phyloP scores from a whole-genome alignment of 2,888 invertebrate species.

The Napeogenes inachia region DNA sequence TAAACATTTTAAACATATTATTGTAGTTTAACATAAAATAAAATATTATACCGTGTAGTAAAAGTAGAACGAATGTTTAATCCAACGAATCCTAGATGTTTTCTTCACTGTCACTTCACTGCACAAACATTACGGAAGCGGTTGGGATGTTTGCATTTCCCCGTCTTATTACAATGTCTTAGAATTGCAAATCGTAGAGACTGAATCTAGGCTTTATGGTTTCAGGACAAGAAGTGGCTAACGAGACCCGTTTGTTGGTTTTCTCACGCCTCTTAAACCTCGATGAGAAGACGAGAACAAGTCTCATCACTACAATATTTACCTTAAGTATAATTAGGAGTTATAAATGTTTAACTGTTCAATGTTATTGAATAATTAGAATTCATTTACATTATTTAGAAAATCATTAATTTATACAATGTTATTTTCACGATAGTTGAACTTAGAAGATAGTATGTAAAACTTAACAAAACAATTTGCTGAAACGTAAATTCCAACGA shows the following conservation, averaged over 20 bases:
- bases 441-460: not conserved
- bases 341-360: not conserved
- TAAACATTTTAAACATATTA: no score
- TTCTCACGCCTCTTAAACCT: constrained; percentile 62
- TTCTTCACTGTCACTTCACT: constrained; percentile 3
- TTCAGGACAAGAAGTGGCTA: constrained; percentile 55
- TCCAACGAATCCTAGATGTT: not conserved
- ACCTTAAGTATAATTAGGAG: not conserved
- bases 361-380: not conserved
- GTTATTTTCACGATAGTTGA: not conserved
- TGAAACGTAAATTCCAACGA: constrained; percentile 9
- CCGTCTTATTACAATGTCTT: not conserved
- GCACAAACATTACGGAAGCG: constrained; percentile 8
- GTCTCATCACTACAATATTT: constrained; percentile 37
- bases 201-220: constrained; percentile 43
- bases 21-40: no score
- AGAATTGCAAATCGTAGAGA: constrained; percentile 24
- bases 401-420: not conserved
- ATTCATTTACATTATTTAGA: not conserved
- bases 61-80: not conserved
- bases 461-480: no score
- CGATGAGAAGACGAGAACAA: constrained; percentile 41
- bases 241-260: constrained; percentile 63
- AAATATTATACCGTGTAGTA: not conserved
- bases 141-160: constrained; percentile 26